A percentile compares a stretch with the other conserved stretches of the same genome.
These are phyloP conservation scores for Hyperoplus lanceolatus DNA, from an alignment of 2,797 vertebrate genomes.

Conservation along the genomic window DNA sequence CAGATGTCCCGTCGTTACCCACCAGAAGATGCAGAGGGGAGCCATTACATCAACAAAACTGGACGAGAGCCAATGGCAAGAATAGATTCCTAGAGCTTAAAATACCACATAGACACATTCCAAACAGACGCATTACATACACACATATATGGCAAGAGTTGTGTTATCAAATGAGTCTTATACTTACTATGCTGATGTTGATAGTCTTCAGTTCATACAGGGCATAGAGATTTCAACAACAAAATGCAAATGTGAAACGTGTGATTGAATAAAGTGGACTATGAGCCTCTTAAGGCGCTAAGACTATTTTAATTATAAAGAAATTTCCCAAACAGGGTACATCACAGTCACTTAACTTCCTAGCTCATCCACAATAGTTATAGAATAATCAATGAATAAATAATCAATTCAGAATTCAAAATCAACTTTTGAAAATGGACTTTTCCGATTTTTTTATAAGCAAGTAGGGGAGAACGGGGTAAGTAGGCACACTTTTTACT, in stretches of 20 bases:
- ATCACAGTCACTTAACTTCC: neutral
- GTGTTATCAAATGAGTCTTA: neutral
- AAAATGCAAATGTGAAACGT: neutral
- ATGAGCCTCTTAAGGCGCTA: neutral
- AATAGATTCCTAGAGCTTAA: conserved; percentile 63
- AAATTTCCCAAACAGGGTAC: neutral
- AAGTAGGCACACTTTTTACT: too few species aligned
- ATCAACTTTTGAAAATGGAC: conserved; percentile 1
- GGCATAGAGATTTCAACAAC: neutral
- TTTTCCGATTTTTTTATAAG: neutral
- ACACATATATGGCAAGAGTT: neutral
- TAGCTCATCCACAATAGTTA: neutral
- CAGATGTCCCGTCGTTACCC: conserved; percentile 58
- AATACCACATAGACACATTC: conserved; percentile 46
- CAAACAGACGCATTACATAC: conserved; percentile 17
- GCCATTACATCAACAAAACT: conserved; percentile 63
- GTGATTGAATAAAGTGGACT: neutral
- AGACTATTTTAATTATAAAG: neutral
- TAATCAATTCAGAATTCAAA: too few species aligned
- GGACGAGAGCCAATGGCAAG: conserved; percentile 52
- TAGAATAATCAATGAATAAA: neutral
- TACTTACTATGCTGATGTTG: neutral
- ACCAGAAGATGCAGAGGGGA: conserved; percentile 49
- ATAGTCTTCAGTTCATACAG: neutral
- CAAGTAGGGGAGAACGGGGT: too few species aligned